Evolutionary conservation across 2,113 vertebrate genomes (phyloP), one percentile per base, ranked within the genome.

Genomic region (Amblyopsis rosae): DNA sequence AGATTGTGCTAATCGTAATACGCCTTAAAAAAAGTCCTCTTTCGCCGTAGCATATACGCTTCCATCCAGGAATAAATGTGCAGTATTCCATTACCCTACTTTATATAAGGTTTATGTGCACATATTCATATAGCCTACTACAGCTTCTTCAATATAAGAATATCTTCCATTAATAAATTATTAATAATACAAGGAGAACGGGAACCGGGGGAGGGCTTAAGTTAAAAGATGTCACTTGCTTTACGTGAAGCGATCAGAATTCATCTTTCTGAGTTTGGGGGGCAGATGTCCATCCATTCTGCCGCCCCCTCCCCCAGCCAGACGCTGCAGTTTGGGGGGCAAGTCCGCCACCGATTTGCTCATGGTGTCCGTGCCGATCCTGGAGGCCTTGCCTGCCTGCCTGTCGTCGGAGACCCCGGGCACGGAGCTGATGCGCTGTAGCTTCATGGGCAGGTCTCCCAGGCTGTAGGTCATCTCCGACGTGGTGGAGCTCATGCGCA

Each of bases 391-490:
- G 3, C 94, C 92, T 12, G 93, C 93, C 87, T 95, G 94, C 87
- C 94, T 98, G 75, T 98, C 97, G 80, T 98, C 98, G 4, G 95
- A 96, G 54, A 97, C 95, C 0, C 97, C 98, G 0, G 98, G 96
- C 80, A 99, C 97, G 0, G 98, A 99, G 92, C 97, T 98, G 93
- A 99, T 99, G 83, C 98, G 93, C 85, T 99, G 98, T 63, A 99
- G 93, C 90, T 99, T 99, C 95, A 98, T 96, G 75, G 98, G 96
- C 76, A 99, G 83, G 66, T 99, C 98, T 61, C 96, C 96, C 81
- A 98, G 93, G 90, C 95, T 99, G 89, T 98, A 99, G 79, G 95
- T 96, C 92, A 98, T 99, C 92, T 99, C 98, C 0, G 97, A 99
- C 68, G 97, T 97, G 82, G 97, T 99, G 70, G 97, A 99, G 83